Conservation (phyloP, 1,140 invertebrate species). For the Aradophagus sp. region DNA sequence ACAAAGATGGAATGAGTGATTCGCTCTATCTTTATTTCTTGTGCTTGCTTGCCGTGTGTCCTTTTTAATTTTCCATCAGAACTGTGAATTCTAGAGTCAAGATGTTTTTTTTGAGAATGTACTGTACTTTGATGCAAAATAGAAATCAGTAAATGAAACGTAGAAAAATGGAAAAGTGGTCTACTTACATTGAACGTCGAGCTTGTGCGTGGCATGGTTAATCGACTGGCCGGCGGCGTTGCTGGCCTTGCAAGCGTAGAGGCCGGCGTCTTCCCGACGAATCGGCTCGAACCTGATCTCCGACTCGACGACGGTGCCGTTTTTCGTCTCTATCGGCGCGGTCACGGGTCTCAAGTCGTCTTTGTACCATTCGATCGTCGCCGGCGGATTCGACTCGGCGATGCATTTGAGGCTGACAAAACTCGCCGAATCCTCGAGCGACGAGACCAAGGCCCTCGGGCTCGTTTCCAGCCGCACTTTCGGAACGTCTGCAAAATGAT, state of each 20-base stretch:
- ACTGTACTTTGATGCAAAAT: too few species aligned
- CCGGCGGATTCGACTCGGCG: constrained; percentile 89
- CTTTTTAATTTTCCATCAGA: too few species aligned
- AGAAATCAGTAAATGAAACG: too few species aligned
- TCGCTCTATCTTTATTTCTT: too few species aligned
- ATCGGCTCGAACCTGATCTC: constrained; percentile 83
- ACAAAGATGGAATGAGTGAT: too few species aligned
- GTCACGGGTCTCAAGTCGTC: constrained; percentile 54
- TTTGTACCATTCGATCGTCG: constrained; percentile 87
- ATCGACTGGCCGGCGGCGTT: constrained; percentile 86
- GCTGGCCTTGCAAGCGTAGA: constrained; percentile 88
- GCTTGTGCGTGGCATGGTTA: constrained; percentile 82
- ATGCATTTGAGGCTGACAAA: constrained; percentile 85
- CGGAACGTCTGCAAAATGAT: constrained; percentile 66
- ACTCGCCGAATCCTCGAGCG: constrained; percentile 68
- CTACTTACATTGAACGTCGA: constrained; percentile 91
- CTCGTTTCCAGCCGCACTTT: constrained; percentile 69
- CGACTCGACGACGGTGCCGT: constrained; percentile 69
- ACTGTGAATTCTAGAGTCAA: too few species aligned
- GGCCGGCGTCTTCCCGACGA: constrained; percentile 79
- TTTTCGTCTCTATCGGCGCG: constrained; percentile 49
- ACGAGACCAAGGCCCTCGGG: constrained; percentile 59
- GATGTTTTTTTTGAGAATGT: too few species aligned
- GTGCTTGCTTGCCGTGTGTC: too few species aligned
- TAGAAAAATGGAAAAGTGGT: too few species aligned